Evolutionary conservation across 2,888 invertebrate genomes (phyloP).

Genomic region (Molorchus minor): DNA sequence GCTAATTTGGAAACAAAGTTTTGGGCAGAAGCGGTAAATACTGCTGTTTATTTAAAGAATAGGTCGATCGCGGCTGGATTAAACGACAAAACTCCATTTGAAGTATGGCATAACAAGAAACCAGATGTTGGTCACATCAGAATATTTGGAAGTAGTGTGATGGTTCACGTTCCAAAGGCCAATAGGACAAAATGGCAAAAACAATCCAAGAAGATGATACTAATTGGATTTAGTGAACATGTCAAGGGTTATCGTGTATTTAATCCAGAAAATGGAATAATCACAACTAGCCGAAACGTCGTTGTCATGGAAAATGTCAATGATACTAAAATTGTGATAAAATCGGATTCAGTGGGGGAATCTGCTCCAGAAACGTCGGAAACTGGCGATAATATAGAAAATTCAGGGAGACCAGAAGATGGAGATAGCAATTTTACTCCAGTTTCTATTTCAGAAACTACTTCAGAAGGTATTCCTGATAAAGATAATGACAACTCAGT

Average conservation of each 20-base stretch:
- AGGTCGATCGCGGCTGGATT: neutral
- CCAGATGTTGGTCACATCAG: neutral
- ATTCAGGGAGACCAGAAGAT: too few relatives aligned
- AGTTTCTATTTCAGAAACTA: too few relatives aligned
- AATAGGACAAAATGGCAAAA: neutral
- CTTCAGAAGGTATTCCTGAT: too few relatives aligned
- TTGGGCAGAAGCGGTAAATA: neutral
- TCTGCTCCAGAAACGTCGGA: too few relatives aligned
- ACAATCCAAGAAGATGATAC: neutral
- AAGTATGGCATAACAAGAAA: neutral
- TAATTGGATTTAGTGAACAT: neutral
- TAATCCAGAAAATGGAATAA: neutral
- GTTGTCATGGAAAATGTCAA: neutral
- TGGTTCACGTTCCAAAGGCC: neutral
- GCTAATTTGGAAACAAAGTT: neutral
- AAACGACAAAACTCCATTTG: neutral
- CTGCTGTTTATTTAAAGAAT: neutral
- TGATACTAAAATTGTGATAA: too few relatives aligned
- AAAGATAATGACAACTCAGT: too few relatives aligned
- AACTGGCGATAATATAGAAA: too few relatives aligned
- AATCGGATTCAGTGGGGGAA: too few relatives aligned
- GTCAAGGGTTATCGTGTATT: neutral
- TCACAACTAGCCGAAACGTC: neutral
- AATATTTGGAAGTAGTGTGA: neutral
- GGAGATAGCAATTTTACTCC: too few relatives aligned